Conservation (phyloP, 2,888 invertebrate genomes). For the Eupithecia subfuscata region DNA sequence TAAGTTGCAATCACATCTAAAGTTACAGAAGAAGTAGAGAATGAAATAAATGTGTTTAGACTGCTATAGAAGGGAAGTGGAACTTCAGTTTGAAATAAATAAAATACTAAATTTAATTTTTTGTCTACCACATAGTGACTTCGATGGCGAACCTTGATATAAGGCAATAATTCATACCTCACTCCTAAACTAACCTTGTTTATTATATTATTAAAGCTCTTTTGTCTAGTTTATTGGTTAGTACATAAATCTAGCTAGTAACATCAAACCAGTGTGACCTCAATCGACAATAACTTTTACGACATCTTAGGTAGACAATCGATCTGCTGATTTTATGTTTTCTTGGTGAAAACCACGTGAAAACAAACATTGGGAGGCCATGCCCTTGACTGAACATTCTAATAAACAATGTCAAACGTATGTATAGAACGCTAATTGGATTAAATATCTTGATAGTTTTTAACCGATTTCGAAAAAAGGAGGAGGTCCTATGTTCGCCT, state of each 20-base stretch:
- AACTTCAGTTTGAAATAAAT: too few species aligned
- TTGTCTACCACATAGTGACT: too few species aligned
- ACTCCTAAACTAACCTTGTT: background rate
- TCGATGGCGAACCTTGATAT: too few species aligned
- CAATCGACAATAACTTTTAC: slow-evolving; percentile 1
- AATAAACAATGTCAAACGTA: background rate
- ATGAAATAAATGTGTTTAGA: too few species aligned
- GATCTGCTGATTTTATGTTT: background rate
- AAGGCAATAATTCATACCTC: background rate
- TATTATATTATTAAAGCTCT: background rate
- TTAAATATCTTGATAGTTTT: background rate
- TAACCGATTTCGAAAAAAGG: too few species aligned
- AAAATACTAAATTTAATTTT: too few species aligned
- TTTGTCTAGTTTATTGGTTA: background rate
- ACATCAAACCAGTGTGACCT: background rate
- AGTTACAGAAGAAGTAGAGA: too few species aligned
- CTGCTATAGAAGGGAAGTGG: too few species aligned
- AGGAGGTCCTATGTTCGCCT: too few species aligned
- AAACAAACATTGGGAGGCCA: background rate
- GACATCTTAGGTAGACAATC: background rate
- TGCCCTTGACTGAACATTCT: background rate
- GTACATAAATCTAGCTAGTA: background rate
- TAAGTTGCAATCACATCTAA: too few species aligned
- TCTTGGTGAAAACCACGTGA: background rate
- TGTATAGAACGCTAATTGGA: background rate